phyloP scores from a whole-genome alignment of 2,888 invertebrate species.

The Hirtodrosophila alboralis region DNA sequence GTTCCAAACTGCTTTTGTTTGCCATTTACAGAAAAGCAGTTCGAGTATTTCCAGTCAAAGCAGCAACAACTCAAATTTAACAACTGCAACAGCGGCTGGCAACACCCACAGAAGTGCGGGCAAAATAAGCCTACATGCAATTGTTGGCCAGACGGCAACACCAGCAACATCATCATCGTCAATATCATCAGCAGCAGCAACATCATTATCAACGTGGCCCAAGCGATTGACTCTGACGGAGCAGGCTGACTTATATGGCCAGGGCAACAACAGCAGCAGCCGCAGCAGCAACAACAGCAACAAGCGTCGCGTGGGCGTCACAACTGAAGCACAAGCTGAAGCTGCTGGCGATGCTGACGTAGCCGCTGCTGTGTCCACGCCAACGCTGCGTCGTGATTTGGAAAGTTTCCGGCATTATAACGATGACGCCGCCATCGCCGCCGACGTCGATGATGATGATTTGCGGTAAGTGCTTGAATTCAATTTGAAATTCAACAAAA shows the following conservation, averaged over 20 bases:
- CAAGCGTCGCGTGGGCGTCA: slow-evolving; percentile 76
- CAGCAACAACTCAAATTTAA: slow-evolving; percentile 80
- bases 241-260: slow-evolving; percentile 81
- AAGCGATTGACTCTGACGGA: slow-evolving; percentile 76
- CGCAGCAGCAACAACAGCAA: slow-evolving; percentile 49
- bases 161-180: slow-evolving; percentile 50
- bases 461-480: slow-evolving; percentile 77
- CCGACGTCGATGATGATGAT: slow-evolving; percentile 63
- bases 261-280: slow-evolving; percentile 62
- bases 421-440: slow-evolving; percentile 53
- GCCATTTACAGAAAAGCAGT: slow-evolving; percentile 82
- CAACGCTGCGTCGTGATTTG: slow-evolving; percentile 82
- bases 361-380: slow-evolving; percentile 53
- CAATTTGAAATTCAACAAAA: slow-evolving; percentile 34
- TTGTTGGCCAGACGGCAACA: slow-evolving; percentile 73
- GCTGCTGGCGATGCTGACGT: slow-evolving; percentile 60
- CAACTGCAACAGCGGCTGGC: slow-evolving; percentile 65
- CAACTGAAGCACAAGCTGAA: slow-evolving; percentile 40
- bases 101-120: slow-evolving; percentile 81
- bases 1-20: slow-evolving; percentile 41
- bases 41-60: slow-evolving; percentile 82
- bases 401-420: slow-evolving; percentile 83
- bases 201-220: slow-evolving; percentile 65
- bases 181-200: slow-evolving; percentile 55
- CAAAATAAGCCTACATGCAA: slow-evolving; percentile 83